Conservation (phyloP, 2,888 invertebrate species). For the Endomychus coccineus region DNA sequence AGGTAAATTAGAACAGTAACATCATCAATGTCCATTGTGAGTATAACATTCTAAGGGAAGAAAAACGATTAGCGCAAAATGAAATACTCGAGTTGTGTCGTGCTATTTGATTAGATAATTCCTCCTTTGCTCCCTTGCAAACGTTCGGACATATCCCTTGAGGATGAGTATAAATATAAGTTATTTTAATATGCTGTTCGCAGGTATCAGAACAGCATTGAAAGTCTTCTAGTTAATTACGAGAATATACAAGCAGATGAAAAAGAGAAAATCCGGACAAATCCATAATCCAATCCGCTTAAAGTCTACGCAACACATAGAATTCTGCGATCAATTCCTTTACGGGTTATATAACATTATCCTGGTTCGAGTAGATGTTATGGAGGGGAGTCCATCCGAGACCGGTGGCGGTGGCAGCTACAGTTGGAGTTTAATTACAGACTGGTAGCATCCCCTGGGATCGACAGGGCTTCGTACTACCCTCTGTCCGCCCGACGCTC, state of each 20-base stretch:
- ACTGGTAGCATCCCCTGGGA: conserved; percentile 41
- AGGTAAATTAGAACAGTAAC: too few species aligned
- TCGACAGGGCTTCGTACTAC: conserved; percentile 37
- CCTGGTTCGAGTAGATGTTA: conserved; percentile 35
- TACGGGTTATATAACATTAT: conserved; percentile 37
- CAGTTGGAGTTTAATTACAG: conserved; percentile 43
- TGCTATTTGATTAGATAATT: too few species aligned
- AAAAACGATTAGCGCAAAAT: too few species aligned
- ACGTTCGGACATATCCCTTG: too few species aligned
- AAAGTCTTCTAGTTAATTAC: conserved; percentile 12
- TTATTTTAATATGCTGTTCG: too few species aligned
- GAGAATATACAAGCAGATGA: conserved; percentile 17
- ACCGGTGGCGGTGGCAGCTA: conserved; percentile 22
- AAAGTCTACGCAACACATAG: conserved; percentile 29
- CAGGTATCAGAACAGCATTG: too few species aligned
- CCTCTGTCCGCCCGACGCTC: conserved; percentile 25
- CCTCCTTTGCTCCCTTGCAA: too few species aligned
- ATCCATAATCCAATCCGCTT: conserved; percentile 31
- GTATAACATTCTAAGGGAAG: too few species aligned
- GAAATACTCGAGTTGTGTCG: too few species aligned
- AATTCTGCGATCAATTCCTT: conserved; percentile 38
- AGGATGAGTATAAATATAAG: too few species aligned
- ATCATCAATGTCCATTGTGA: too few species aligned
- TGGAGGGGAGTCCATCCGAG: conserved; percentile 30
- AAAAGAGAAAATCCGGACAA: conserved; percentile 30